These are phyloP conservation scores for Pomacea canaliculata DNA, from an alignment of 2,888 invertebrate genomes.

Conservation along the genomic window DNA sequence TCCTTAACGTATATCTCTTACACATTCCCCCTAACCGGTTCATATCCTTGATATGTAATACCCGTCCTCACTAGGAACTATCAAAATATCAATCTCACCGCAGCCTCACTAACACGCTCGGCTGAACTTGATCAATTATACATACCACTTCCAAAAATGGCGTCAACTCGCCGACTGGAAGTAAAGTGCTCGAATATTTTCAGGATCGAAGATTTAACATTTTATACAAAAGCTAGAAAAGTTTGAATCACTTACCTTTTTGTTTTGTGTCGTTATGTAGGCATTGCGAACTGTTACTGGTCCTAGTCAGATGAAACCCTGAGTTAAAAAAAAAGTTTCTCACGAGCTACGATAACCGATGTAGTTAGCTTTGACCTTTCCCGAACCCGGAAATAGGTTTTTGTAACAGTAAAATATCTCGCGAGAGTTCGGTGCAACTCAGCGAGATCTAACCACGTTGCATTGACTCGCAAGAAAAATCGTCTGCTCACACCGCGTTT, in stretches of 20 bases:
- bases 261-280: not conserved
- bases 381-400: slow-evolving; percentile 23
- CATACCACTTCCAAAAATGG: slow-evolving; percentile 28
- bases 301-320: not conserved
- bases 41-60: no score
- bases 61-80: not conserved
- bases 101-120: slow-evolving; percentile 16
- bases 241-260: slow-evolving; percentile 1
- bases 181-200: not conserved
- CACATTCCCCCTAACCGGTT: no score
- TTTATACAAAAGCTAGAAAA: no score
- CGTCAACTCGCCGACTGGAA: slow-evolving; percentile 4
- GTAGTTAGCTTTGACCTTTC: slow-evolving; percentile 11
- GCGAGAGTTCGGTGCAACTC: slow-evolving; percentile 9
- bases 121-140: slow-evolving; percentile 6
- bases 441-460: slow-evolving; percentile 6
- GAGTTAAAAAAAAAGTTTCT: not conserved
- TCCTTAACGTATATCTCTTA: no score
- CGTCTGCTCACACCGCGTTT: slow-evolving; percentile 11
- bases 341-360: no score
- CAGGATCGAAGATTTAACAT: no score
- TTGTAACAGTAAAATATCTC: not conserved
- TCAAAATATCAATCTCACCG: not conserved
- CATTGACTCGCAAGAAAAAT: not conserved
- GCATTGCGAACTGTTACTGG: slow-evolving; percentile 1